These are phyloP conservation scores for Falco peregrinus DNA, from an alignment of 2,797 vertebrate genomes.

Conservation along the genomic window DNA sequence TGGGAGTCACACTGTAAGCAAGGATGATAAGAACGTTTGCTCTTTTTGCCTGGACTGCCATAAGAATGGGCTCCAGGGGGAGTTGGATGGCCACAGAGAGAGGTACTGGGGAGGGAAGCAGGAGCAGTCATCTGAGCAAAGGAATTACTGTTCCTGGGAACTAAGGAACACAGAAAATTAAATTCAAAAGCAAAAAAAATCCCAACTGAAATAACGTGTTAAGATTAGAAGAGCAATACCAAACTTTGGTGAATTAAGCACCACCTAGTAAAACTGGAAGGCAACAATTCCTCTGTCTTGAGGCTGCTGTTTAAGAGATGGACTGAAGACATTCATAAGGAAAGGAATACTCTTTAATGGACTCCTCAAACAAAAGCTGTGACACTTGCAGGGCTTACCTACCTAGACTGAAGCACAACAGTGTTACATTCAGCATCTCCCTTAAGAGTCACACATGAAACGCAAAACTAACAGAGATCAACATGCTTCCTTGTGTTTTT, in stretches of 20 bases:
- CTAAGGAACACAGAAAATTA: background rate
- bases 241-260: background rate
- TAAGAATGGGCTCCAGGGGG: background rate
- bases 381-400: rapidly evolving
- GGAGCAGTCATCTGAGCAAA: background rate
- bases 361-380: background rate
- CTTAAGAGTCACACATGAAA: background rate
- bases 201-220: background rate
- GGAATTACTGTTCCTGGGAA: background rate
- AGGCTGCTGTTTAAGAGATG: background rate
- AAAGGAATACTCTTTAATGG: background rate
- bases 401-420: no score
- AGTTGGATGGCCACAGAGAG: background rate
- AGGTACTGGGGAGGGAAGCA: background rate
- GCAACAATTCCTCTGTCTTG: no score
- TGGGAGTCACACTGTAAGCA: rapidly evolving
- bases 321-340: background rate
- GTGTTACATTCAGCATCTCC: background rate
- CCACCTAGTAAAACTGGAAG: no score
- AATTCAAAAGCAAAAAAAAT: background rate
- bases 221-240: background rate
- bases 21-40: background rate
- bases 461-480: background rate
- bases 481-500: rapidly evolving
- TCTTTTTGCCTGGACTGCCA: background rate